A percentile compares a stretch with the other conserved stretches of the same genome.
Conservation (phyloP, 2,797 vertebrate species). For the Pitangus sulphuratus region DNA sequence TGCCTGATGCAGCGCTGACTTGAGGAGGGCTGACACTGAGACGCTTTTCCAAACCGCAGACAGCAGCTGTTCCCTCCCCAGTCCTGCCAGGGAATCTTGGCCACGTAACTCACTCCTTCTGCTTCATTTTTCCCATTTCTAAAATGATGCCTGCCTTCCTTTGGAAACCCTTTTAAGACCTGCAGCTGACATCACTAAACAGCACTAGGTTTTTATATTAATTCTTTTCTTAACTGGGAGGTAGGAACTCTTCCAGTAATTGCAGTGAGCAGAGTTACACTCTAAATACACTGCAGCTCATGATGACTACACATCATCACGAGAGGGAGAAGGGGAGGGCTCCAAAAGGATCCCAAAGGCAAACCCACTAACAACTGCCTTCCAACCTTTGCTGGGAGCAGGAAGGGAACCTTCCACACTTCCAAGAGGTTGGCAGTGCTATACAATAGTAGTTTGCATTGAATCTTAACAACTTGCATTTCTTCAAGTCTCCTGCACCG, state of each 20-base stretch:
- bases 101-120: background rate
- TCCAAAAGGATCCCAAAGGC: background rate
- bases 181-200: background rate
- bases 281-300: background rate
- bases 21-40: background rate
- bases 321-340: background rate
- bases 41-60: background rate
- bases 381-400: background rate
- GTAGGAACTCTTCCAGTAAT: background rate
- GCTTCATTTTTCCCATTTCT: background rate
- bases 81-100: background rate
- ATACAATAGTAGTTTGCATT: background rate
- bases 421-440: background rate
- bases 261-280: background rate
- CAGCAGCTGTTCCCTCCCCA: slow-evolving; percentile 11
- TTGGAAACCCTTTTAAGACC: background rate
- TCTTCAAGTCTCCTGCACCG: background rate
- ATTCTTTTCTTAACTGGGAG: background rate
- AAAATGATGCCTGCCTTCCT: background rate
- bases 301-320: no score
- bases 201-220: background rate
- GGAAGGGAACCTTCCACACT: background rate
- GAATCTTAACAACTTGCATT: background rate
- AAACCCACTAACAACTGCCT: background rate
- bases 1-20: background rate